A percentile compares a stretch with the other conserved stretches of the same genome.
These are phyloP conservation scores for Drosophila dunni DNA, from an alignment of 1,140 invertebrate species.

Conservation along the genomic window DNA sequence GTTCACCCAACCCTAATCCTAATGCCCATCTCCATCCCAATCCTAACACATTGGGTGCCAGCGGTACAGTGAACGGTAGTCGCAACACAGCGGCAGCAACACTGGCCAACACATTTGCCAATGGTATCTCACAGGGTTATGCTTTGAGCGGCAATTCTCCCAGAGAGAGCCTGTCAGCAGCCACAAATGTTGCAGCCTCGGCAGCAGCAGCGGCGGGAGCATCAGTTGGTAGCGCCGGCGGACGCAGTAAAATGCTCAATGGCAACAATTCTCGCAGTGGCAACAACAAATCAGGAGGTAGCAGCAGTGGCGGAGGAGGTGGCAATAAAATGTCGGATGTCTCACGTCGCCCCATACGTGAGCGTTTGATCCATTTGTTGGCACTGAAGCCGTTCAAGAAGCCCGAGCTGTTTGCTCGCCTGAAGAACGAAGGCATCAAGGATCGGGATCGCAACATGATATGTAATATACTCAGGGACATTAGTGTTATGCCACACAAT, in stretches of 20 bases:
- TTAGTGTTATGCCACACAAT: constrained; percentile 92
- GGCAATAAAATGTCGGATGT: constrained; percentile 74
- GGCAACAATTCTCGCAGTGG: constrained; percentile 56
- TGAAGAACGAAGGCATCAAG: constrained; percentile 93
- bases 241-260: constrained; percentile 67
- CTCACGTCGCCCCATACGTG: constrained; percentile 85
- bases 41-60: constrained; percentile 73
- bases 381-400: constrained; percentile 96
- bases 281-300: constrained; percentile 56
- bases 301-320: constrained; percentile 5
- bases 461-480: constrained; percentile 90
- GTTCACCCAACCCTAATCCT: constrained; percentile 81
- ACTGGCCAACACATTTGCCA: constrained; percentile 71
- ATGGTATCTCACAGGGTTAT: constrained; percentile 84
- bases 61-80: constrained; percentile 67
- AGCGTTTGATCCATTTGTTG: constrained; percentile 96
- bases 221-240: constrained; percentile 27
- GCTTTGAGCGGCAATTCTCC: constrained; percentile 74
- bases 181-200: constrained; percentile 17
- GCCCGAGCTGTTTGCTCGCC: constrained; percentile 92
- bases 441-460: constrained; percentile 92
- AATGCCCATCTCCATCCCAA: constrained; percentile 79
- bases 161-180: constrained; percentile 33
- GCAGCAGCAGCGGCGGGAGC: constrained; percentile 9
- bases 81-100: constrained; percentile 61